Evolutionary conservation across 2,113 vertebrate species (phyloP), one percentile per base, ranked within the genome.

Genomic region (Gambusia holbrooki): DNA sequence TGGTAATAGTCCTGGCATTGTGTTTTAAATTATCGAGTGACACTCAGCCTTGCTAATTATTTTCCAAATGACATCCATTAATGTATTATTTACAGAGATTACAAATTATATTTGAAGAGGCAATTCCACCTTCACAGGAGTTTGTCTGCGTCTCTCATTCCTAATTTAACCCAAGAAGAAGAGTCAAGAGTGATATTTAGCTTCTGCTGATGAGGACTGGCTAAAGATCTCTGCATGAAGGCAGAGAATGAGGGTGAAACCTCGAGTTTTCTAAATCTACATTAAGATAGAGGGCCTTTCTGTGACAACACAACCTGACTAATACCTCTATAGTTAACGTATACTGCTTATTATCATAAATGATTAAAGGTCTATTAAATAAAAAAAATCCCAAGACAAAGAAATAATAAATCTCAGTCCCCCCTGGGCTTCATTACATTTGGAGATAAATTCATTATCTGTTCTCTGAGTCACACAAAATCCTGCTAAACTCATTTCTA

Each of bases 361-460:
- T 83, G 61, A 91, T 87, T 84, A 79, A 88, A 64, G 63, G 27
- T 30, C 60, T 69, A 65, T 84, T 86, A 81, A 74, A 82, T 74
- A 82, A 80, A 40, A 80, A 40, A 27, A 78, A 79, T 74, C 79
- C 77, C 54, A 33, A 64, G 83, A 88, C 86, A 89, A 89, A 89
- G 78, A 89, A 87, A 86, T 76, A 81, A 83, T 86, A 84, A 84
- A 86, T 73, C 42, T 37, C 71, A 77, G 72, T 76, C 64, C 78
- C 88, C 87, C 69, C 29, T 17, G 13, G 84, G 86, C 67, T 81
- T 87, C 90, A 92, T 91, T 89, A 85, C 71, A 69, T 83, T 73
- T 64, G 64, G 35, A 80, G 75, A 86, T 83, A 62, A 76, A 88
- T 88, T 87, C 29, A 74, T 88, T 80, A 85, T 80, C 74, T 73